These are phyloP conservation scores for Achroia grisella DNA, from an alignment of 1,140 invertebrate species.

Conservation along the genomic window DNA sequence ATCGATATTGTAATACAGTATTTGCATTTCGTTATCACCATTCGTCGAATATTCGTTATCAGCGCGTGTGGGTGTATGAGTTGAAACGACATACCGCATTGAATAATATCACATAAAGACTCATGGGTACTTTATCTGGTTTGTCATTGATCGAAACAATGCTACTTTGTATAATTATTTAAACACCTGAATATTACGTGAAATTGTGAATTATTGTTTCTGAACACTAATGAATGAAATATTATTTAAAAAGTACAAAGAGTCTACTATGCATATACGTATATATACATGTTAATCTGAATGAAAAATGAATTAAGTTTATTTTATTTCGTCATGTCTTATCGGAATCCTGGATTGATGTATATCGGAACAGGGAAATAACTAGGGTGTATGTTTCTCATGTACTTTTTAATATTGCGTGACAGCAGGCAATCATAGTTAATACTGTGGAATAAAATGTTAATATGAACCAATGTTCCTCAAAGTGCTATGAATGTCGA, in stretches of 20 bases:
- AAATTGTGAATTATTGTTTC: too few species aligned
- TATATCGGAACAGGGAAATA: neutral
- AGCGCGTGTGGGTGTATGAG: constrained; percentile 13
- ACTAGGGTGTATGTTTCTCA: neutral
- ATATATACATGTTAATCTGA: too few species aligned
- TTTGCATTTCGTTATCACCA: constrained; percentile 1
- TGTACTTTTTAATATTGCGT: constrained; percentile 31
- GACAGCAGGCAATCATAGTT: constrained; percentile 27
- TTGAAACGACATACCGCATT: constrained; percentile 17
- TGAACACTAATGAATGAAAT: too few species aligned
- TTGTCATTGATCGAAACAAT: neutral
- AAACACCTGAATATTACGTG: too few species aligned
- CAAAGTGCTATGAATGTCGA: constrained; percentile 40
- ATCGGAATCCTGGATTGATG: too few species aligned
- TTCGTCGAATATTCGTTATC: constrained; percentile 10
- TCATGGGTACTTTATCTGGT: neutral
- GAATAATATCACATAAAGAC: neutral
- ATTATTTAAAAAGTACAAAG: too few species aligned
- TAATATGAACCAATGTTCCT: constrained; percentile 24
- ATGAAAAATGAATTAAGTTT: too few species aligned
- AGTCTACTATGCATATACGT: too few species aligned
- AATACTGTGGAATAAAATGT: constrained; percentile 31
- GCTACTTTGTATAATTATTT: too few species aligned
- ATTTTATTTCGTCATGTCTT: too few species aligned
- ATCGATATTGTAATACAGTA: neutral